A percentile compares a stretch with the other conserved stretches of the same genome.
Evolutionary conservation across 2,888 invertebrate genomes (phyloP).

Genomic region (Thyatira batis): DNA sequence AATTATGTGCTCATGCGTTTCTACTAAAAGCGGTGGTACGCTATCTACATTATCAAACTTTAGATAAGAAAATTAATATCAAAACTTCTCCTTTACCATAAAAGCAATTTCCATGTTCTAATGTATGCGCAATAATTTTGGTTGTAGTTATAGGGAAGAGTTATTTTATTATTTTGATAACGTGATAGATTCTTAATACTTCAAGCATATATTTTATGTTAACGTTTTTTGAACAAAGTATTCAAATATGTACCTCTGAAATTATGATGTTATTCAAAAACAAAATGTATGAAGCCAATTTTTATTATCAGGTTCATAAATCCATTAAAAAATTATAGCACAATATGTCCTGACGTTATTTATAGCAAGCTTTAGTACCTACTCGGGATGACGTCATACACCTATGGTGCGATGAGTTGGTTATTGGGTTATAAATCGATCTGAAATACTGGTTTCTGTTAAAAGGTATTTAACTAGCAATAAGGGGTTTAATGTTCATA

Average conservation of each 20-base stretch:
- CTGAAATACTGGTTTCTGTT: constrained; percentile 1
- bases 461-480: constrained; percentile 10
- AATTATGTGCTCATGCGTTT: background rate
- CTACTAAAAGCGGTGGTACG: background rate
- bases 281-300: no score
- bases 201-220: background rate
- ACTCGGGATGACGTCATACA: constrained; percentile 14
- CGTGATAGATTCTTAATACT: no score
- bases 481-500: no score
- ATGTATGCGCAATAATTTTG: background rate
- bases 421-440: constrained; percentile 5
- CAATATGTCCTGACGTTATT: no score
- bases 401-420: constrained; percentile 16
- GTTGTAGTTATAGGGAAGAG: background rate
- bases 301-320: no score
- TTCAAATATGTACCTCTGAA: no score
- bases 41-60: background rate
- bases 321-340: no score
- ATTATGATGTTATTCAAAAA: no score
- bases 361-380: background rate
- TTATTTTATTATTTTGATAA: background rate
- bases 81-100: background rate
- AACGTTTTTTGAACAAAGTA: no score
- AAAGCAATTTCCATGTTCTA: background rate
- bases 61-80: background rate